Conservation (phyloP, 2,113 vertebrate genomes). For the Atherinomorus stipes region DNA sequence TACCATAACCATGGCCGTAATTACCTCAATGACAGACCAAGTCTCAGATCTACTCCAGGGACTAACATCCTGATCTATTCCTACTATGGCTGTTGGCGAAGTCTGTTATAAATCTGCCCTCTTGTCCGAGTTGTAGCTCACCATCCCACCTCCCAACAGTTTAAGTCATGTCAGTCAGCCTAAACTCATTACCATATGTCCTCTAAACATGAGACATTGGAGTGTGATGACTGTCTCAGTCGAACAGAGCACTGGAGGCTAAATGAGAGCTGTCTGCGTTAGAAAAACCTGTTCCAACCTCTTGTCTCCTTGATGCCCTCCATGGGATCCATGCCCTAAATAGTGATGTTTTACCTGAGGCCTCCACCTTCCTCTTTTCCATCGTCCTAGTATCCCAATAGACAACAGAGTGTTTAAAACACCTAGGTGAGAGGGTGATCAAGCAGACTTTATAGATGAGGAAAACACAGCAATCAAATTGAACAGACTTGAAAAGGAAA, state of each 20-base stretch:
- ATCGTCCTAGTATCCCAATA: conserved; percentile 54
- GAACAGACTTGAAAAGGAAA: conserved; percentile 51
- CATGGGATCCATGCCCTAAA: conserved; percentile 85
- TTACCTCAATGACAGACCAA: conserved; percentile 73
- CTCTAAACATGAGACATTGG: conserved; percentile 78
- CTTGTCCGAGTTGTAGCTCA: conserved; percentile 62
- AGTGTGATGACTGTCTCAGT: conserved; percentile 73
- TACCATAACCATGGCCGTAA: conserved; percentile 71
- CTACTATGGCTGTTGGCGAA: conserved; percentile 72
- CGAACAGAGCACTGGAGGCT: conserved; percentile 74
- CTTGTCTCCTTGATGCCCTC: conserved; percentile 78
- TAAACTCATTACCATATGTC: conserved; percentile 81
- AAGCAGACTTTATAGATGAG: conserved; percentile 47
- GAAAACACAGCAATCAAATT: conserved; percentile 56
- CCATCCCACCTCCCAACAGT: conserved; percentile 35
- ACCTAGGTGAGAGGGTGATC: conserved; percentile 52
- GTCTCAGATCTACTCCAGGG: conserved; percentile 68
- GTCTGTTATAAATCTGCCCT: conserved; percentile 68
- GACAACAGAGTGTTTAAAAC: conserved; percentile 72
- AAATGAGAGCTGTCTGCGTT: conserved; percentile 74
- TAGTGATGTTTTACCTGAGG: conserved; percentile 84
- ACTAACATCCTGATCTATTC: conserved; percentile 66
- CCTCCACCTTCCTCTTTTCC: conserved; percentile 63
- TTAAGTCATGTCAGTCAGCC: conserved; percentile 76
- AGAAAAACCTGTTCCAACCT: conserved; percentile 80